These are phyloP conservation scores for Philereme transversata DNA, from an alignment of 2,888 invertebrate species.

Conservation along the genomic window DNA sequence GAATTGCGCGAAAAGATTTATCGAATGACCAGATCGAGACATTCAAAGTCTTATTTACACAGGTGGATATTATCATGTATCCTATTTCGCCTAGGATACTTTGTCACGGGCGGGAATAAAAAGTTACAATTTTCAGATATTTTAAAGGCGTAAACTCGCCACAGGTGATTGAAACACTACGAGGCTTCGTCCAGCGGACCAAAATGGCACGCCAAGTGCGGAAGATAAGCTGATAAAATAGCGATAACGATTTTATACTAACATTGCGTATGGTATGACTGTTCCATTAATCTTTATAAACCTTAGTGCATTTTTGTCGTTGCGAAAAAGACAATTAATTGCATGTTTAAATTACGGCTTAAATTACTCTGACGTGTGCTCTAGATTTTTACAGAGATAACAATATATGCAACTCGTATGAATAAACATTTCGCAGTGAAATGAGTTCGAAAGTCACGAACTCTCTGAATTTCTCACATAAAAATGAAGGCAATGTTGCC, in stretches of 20 bases:
- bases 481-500: conserved; percentile 57
- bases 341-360: conserved; percentile 19
- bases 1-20: conserved; percentile 39
- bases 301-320: conserved; percentile 18
- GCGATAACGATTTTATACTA: conserved; percentile 67
- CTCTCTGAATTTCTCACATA: conserved; percentile 57
- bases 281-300: conserved; percentile 40
- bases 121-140: not conserved
- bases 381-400: conserved; percentile 26
- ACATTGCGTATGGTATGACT: conserved; percentile 61
- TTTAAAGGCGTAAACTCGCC: conserved; percentile 50
- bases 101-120: conserved; percentile 46
- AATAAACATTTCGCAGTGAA: conserved; percentile 32
- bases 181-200: conserved; percentile 62
- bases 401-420: conserved; percentile 25
- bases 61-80: conserved; percentile 21
- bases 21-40: conserved; percentile 45
- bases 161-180: conserved; percentile 63
- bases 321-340: conserved; percentile 20
- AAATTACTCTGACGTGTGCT: conserved; percentile 20
- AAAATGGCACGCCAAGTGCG: conserved; percentile 71
- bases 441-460: conserved; percentile 57
- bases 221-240: conserved; percentile 79
- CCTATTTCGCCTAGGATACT: conserved; percentile 24
- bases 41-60: conserved; percentile 45